Evolutionary conservation across 2,797 vertebrate species (phyloP), one percentile per base, ranked within the genome.

Genomic region (Microchirus variegatus): DNA sequence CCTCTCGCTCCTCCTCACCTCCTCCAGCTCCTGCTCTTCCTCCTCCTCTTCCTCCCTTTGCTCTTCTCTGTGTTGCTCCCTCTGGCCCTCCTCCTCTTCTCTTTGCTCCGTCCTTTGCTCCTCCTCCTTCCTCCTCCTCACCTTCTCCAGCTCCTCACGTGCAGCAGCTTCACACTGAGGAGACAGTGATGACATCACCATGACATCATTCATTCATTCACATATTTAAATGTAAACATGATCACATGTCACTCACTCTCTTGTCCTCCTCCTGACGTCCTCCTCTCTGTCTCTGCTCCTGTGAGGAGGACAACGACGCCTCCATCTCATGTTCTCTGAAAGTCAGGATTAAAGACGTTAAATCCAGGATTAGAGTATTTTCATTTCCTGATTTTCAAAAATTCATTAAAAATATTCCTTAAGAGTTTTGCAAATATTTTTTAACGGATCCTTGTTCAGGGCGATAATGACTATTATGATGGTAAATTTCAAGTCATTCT

Each of bases 231-330:
- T 22, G 22, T 5, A 6, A 6, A 31, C 45, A 49, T 49, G 22
- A 22, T 3, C 22, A 36, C 26, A 36, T 11, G 41, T 6, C 18
- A 48, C 40, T 51, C 58, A 86, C 90, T 46, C 86, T 89, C n/a
- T 79, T 91, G 48, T 95, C 91, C 52, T 93, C 91, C 63, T 50
- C 63, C 71, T n/a, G n/a, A n/a, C n/a, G n/a, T n/a, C n/a, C n/a
- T n/a, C n/a, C n/a, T 94, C 41, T 92, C 71, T 5, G 38, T 83
- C 61, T 86, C 63, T 17, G 66, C 85, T 76, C 89, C 86, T 22
- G 1, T 22, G 31, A 6, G 26, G 5, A 26, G 26, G 26, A 26
- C 48, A 55, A 22, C 2, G 37, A 5, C 17, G 18, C 58, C 58
- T 90, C 78, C 50, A 67, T 12, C 44, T 87, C 82, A 4, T 4